phyloP scores from a whole-genome alignment of 2,888 invertebrate species.

The Eurytoma adleriae region DNA sequence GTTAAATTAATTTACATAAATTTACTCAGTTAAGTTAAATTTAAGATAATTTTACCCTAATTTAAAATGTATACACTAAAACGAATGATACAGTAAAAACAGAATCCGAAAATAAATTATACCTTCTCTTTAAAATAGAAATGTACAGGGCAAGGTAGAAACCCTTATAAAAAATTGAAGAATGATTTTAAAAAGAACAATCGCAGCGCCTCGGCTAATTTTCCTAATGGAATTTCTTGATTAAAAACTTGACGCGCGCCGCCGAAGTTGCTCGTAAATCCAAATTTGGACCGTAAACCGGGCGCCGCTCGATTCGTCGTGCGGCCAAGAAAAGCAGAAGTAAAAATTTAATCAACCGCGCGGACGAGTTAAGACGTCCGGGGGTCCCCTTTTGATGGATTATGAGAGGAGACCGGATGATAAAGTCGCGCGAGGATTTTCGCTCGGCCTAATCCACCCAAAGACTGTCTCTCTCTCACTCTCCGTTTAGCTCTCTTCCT shows the following conservation, averaged over 20 bases:
- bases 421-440: conserved; percentile 58
- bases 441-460: conserved; percentile 64
- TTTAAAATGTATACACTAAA: too few relatives aligned
- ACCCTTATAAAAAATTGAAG: neutral
- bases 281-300: neutral
- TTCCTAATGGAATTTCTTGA: conserved; percentile 19
- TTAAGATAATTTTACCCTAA: too few relatives aligned
- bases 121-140: too few relatives aligned
- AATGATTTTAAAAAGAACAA: neutral
- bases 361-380: neutral
- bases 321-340: neutral
- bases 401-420: conserved; percentile 27
- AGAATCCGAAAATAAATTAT: too few relatives aligned
- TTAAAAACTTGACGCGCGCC: neutral
- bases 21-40: too few relatives aligned
- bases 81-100: too few relatives aligned
- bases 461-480: conserved; percentile 30
- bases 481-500: conserved; percentile 6
- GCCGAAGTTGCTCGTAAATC: neutral
- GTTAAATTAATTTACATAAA: too few relatives aligned
- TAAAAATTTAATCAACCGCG: conserved; percentile 38
- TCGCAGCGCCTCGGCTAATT: neutral
- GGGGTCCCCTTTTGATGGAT: conserved; percentile 27
- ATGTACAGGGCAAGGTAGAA: too few relatives aligned
- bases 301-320: too few relatives aligned